These are phyloP conservation scores for Dendroctonus ponderosae DNA, from an alignment of 1,140 invertebrate species.

Conservation along the genomic window DNA sequence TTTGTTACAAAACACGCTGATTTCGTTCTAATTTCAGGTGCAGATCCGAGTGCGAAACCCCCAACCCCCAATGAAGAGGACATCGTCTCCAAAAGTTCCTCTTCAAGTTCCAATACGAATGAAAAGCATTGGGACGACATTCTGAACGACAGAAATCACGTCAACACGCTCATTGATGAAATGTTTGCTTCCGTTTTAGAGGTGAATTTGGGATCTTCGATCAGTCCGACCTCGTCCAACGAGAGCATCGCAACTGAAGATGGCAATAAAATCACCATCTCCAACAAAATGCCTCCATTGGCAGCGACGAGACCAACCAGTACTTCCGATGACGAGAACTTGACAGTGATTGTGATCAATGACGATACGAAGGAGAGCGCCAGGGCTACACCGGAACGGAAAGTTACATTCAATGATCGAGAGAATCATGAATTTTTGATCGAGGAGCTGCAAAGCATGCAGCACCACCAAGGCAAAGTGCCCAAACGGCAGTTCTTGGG, in stretches of 20 bases:
- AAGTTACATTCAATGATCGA: slow-evolving; percentile 54
- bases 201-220: slow-evolving; percentile 24
- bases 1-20: neutral
- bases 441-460: slow-evolving; percentile 58
- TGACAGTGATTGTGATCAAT: slow-evolving; percentile 42
- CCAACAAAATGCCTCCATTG: slow-evolving; percentile 6
- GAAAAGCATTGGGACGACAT: slow-evolving; percentile 5
- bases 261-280: slow-evolving; percentile 22
- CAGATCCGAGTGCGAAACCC: neutral
- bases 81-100: neutral
- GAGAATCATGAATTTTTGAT: slow-evolving; percentile 61
- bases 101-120: neutral
- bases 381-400: slow-evolving; percentile 47
- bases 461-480: slow-evolving; percentile 51
- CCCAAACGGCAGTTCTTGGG: slow-evolving; percentile 46
- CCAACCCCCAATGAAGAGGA: neutral
- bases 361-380: slow-evolving; percentile 28
- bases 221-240: slow-evolving; percentile 13
- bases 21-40: neutral
- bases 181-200: slow-evolving; percentile 49
- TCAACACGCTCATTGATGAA: slow-evolving; percentile 48
- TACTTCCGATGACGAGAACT: slow-evolving; percentile 10
- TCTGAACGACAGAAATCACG: slow-evolving; percentile 44
- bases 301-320: neutral
- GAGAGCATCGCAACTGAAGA: slow-evolving; percentile 20